Evolutionary conservation across 2,113 vertebrate species (phyloP), one percentile per base, ranked within the genome.

Genomic region (Macrotus californicus): DNA sequence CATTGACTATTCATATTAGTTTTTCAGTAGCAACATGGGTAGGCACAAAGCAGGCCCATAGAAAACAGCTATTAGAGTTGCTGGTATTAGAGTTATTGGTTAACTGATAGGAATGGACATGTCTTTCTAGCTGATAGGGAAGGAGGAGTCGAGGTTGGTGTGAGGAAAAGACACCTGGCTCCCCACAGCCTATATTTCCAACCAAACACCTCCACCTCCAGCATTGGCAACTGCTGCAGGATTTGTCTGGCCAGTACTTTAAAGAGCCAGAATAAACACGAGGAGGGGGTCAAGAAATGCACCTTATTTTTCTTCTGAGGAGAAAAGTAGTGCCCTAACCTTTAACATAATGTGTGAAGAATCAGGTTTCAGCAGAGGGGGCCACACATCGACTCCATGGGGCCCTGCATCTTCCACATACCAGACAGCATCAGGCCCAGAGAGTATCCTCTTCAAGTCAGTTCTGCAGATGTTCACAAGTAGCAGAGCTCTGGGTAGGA

Each of bases 1-100:
- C 43, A 46, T 1, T 26, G 34, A 76, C 48, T 36, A 52, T 48
- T 21, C 34, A 59, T 36, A n/a, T 2, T 46, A 34, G 52, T 48
- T 39, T 83, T 72, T 41, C 82, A 70, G 21, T 6, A 41, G 39
- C 16, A 34, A 4, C 41, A 41, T 5, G 0, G 3, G 48, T n/a
- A 52, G 19, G 61, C 76, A 56, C 70, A 87, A 34, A 84, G 70
- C 39, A 66, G 82, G 41, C 56, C 21, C 75, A 7, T 29, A 10
- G 39, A 15, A 66, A 54, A 15, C 52, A n/a, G 64, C 16, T 59
- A 9, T 80, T 46, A 48, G 7, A n/a, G 52, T 19, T 1, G 14
- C 0, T 0, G 1, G 24, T n/a, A n/a, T n/a, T n/a, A n/a, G n/a
- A n/a, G 7, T 16, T 41, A 12, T 14, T 24, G 4, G 4, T 24